These are phyloP conservation scores for Rhysida immarginata DNA, from an alignment of 1,140 invertebrate species.

Conservation along the genomic window DNA sequence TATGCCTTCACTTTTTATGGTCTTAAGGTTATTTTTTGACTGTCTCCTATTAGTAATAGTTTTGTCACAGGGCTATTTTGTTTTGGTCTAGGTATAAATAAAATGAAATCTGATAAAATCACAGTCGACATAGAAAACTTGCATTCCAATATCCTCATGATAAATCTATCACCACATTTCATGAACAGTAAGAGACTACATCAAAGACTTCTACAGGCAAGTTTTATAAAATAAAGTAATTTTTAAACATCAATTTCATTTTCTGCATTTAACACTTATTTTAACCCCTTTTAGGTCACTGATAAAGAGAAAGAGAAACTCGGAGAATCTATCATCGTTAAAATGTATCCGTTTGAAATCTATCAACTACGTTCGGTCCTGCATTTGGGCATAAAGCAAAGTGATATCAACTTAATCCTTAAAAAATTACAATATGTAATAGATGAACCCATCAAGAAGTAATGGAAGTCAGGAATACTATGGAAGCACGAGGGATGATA, in stretches of 20 bases:
- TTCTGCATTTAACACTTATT: no score
- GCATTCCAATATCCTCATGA: conserved; percentile 63
- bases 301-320: conserved; percentile 36
- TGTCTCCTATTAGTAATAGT: no score
- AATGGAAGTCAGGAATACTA: no score
- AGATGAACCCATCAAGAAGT: no score
- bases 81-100: no score
- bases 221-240: not conserved
- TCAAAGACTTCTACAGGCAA: not conserved
- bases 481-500: no score
- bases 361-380: conserved; percentile 44
- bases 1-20: no score
- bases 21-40: no score
- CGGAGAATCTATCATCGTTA: conserved; percentile 36
- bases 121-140: conserved; percentile 45
- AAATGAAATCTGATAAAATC: conserved; percentile 33
- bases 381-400: conserved; percentile 46
- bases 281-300: conserved; percentile 30
- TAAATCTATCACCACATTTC: conserved; percentile 38
- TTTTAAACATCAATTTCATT: no score
- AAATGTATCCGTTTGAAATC: conserved; percentile 37
- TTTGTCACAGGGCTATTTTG: no score
- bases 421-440: conserved; percentile 29
- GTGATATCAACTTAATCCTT: conserved; percentile 35
- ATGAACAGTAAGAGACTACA: conserved; percentile 19